Evolutionary conservation across 2,797 vertebrate species (phyloP).

Genomic region (Lepilemur ruficaudatus): DNA sequence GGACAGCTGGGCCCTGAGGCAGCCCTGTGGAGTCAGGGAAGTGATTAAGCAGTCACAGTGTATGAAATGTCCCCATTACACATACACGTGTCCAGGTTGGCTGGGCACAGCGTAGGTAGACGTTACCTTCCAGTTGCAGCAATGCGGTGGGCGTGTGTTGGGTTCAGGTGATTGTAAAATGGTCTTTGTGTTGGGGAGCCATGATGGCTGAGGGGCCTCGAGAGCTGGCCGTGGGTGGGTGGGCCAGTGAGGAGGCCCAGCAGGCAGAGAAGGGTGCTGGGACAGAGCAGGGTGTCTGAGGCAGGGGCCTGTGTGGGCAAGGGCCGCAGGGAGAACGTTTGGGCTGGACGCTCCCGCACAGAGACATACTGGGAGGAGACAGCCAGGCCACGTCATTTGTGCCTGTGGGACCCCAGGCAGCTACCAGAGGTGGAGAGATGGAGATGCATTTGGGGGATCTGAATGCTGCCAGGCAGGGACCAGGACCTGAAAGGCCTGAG

Average conservation of each 20-base stretch:
- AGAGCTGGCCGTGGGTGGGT: background rate
- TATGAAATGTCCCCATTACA: background rate
- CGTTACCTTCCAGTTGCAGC: background rate
- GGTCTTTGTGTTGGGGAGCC: background rate
- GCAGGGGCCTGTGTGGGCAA: background rate
- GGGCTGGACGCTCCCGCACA: background rate
- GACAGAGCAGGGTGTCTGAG: background rate
- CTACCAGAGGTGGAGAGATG: background rate
- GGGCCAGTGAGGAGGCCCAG: background rate
- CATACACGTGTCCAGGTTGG: fast-evolving
- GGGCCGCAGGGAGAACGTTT: background rate
- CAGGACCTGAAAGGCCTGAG: background rate
- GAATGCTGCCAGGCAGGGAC: background rate
- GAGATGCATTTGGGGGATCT: background rate
- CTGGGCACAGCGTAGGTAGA: fast-evolving
- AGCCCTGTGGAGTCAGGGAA: background rate
- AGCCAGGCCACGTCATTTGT: background rate
- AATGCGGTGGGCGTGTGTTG: fast-evolving
- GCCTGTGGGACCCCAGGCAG: background rate
- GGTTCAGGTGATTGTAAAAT: too few relatives aligned
- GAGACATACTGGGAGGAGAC: background rate
- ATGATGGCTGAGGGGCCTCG: too few relatives aligned
- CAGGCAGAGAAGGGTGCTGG: background rate
- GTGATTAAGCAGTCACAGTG: too few relatives aligned
- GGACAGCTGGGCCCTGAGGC: background rate